Conservation (phyloP, 2,888 invertebrate species). For the Oligia strigilis region DNA sequence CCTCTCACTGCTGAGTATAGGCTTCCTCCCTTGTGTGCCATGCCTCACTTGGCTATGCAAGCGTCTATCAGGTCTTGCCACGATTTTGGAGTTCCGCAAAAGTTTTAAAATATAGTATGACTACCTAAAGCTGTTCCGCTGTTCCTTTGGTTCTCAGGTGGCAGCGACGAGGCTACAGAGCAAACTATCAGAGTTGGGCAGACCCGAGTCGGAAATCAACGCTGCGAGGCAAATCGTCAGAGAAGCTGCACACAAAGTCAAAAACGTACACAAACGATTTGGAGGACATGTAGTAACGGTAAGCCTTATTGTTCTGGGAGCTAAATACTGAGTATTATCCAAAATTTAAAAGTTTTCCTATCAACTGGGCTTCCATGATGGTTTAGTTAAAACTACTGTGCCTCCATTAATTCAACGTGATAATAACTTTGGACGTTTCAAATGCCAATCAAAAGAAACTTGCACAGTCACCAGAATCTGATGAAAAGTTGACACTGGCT, state of each 20-base stretch:
- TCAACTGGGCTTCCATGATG: neutral
- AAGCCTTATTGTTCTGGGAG: neutral
- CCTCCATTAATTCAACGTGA: neutral
- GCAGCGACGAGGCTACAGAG: constrained; percentile 85
- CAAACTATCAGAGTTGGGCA: constrained; percentile 86
- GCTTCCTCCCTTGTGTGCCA: too few relatives aligned
- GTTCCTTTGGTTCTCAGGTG: constrained; percentile 70
- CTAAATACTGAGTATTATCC: neutral
- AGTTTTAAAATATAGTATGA: neutral
- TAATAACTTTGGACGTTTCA: neutral
- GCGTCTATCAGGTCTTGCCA: neutral
- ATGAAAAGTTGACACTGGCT: neutral
- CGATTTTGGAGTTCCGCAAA: neutral
- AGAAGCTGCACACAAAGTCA: constrained; percentile 86
- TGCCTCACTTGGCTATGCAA: neutral
- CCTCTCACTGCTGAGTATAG: neutral
- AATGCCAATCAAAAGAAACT: neutral
- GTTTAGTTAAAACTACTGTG: neutral
- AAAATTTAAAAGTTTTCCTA: neutral
- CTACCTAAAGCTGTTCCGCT: neutral
- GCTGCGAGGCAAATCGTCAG: constrained; percentile 85
- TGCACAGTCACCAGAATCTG: neutral
- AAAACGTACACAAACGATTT: constrained; percentile 85
- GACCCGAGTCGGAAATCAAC: constrained; percentile 85
- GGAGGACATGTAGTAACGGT: constrained; percentile 84